phyloP scores from a whole-genome alignment of 2,888 invertebrate species.

The Drosophila borealis region DNA sequence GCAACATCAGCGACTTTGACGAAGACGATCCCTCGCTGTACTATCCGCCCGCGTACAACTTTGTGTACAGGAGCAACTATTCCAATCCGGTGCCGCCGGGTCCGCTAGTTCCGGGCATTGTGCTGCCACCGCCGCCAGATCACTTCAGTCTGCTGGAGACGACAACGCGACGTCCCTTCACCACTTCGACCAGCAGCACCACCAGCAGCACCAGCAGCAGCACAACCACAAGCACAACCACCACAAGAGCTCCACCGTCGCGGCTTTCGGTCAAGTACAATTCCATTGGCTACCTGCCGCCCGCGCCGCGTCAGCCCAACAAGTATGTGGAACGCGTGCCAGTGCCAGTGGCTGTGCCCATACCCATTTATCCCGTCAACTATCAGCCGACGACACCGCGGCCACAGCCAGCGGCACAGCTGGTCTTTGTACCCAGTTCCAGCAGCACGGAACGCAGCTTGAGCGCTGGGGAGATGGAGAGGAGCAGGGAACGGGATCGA shows the following conservation, averaged over 20 bases:
- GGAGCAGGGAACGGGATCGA: conserved; percentile 11
- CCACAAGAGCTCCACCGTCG: conserved; percentile 60
- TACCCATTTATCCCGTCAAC: conserved; percentile 78
- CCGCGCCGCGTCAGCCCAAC: conserved; percentile 35
- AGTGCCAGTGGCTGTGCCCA: conserved; percentile 81
- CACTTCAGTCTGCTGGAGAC: conserved; percentile 91
- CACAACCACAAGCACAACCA: conserved; percentile 34
- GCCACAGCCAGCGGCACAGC: conserved; percentile 28
- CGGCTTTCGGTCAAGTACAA: conserved; percentile 69
- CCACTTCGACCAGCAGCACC: conserved; percentile 70
- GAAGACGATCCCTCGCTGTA: conserved; percentile 96
- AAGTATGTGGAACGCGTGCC: conserved; percentile 72
- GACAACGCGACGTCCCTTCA: conserved; percentile 68
- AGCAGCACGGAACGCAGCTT: conserved; percentile 47
- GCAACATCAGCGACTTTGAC: conserved; percentile 91
- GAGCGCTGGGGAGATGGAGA: background rate
- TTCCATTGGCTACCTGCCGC: conserved; percentile 81
- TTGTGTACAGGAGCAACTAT: conserved; percentile 92
- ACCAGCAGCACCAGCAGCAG: conserved; percentile 68
- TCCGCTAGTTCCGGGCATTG: conserved; percentile 94
- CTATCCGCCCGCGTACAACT: conserved; percentile 96
- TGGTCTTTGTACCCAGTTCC: conserved; percentile 81
- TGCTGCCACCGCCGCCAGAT: conserved; percentile 94
- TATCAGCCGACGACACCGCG: conserved; percentile 69
- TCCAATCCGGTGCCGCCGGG: conserved; percentile 91